phyloP scores from a whole-genome alignment of 2,113 vertebrate species.

The Cariama cristata region DNA sequence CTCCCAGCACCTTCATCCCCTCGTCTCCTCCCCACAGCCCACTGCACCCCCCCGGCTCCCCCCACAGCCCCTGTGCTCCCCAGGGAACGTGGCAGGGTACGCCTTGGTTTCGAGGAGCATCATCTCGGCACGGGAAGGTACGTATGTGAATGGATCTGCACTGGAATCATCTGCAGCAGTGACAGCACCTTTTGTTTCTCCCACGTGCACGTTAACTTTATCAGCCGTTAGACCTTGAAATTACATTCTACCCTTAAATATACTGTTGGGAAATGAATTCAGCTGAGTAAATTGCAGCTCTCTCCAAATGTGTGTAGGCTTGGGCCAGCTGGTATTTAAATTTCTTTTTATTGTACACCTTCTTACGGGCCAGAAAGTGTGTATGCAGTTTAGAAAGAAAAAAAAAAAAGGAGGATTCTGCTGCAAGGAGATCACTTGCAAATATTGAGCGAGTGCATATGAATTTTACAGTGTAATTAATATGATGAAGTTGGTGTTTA shows the following conservation, averaged over 20 bases:
- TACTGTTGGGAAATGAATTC: conserved; percentile 57
- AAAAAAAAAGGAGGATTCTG: neutral
- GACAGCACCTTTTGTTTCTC: conserved; percentile 40
- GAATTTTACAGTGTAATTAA: conserved; percentile 52
- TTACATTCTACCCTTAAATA: conserved; percentile 56
- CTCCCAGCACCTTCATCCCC: neutral
- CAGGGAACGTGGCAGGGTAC: rapidly evolving
- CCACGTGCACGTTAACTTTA: neutral
- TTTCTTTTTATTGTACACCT: neutral
- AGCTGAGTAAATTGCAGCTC: conserved; percentile 44
- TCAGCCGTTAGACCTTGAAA: conserved; percentile 52
- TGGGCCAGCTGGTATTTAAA: conserved; percentile 35
- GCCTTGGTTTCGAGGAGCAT: neutral
- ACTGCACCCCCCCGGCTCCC: neutral
- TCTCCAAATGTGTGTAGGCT: neutral
- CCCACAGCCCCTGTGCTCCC: neutral
- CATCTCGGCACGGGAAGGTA: neutral
- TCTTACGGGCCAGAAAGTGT: neutral
- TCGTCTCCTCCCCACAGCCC: neutral
- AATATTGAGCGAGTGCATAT: conserved; percentile 45
- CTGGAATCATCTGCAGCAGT: neutral
- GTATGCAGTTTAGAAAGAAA: neutral
- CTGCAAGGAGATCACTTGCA: neutral
- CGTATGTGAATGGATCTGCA: neutral
- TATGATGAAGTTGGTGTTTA: conserved; percentile 53